Conservation (phyloP, 2,113 vertebrate species). For the Shinisaurus crocodilurus region DNA sequence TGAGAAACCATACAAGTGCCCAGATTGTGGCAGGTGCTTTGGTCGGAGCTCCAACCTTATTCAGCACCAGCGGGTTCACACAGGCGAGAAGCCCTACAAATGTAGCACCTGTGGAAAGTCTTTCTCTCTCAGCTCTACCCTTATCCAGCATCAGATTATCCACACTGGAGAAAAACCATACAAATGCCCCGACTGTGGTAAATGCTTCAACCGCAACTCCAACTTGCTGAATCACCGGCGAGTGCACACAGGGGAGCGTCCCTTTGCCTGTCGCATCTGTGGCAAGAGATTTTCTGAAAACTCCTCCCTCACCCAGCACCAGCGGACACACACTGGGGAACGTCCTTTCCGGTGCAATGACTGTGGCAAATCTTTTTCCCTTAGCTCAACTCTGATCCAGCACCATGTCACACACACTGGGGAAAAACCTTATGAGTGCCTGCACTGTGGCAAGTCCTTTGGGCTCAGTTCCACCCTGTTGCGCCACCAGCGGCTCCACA, state of each 20-base stretch:
- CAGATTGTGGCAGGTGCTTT: neutral
- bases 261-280: neutral
- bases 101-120: constrained; percentile 9
- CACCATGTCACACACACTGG: constrained; percentile 31
- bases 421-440: constrained; percentile 12
- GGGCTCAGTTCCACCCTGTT: constrained; percentile 18
- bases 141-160: constrained; percentile 27
- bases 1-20: constrained; percentile 13
- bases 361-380: constrained; percentile 32
- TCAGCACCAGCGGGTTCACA: constrained; percentile 30
- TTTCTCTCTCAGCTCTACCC: constrained; percentile 35
- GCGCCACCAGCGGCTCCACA: neutral
- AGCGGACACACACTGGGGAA: constrained; percentile 18
- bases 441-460: constrained; percentile 19
- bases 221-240: constrained; percentile 20
- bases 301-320: constrained; percentile 33
- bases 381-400: constrained; percentile 39
- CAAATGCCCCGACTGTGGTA: neutral
- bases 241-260: neutral
- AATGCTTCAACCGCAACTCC: constrained; percentile 8
- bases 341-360: constrained; percentile 23
- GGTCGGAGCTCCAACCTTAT: constrained; percentile 19
- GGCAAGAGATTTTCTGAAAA: constrained; percentile 31
- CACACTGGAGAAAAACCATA: constrained; percentile 11
- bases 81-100: constrained; percentile 13